These are phyloP conservation scores for Ophiodon elongatus DNA, from an alignment of 2,113 vertebrate species.

Conservation along the genomic window DNA sequence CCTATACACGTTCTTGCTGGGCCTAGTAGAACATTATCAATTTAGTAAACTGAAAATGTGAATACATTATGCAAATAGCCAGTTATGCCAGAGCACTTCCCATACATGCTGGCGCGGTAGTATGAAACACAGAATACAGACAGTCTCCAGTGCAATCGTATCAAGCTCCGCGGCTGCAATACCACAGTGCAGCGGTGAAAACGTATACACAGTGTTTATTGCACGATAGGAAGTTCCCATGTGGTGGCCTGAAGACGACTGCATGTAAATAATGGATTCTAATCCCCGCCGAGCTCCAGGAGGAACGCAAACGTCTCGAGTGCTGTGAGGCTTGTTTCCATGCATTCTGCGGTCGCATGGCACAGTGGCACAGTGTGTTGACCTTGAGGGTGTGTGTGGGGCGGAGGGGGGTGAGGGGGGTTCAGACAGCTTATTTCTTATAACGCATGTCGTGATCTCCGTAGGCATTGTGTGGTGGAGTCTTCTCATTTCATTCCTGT, in stretches of 20 bases:
- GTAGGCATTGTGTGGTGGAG: slow-evolving; percentile 23
- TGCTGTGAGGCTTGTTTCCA: slow-evolving; percentile 50
- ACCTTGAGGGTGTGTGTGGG: too few relatives aligned
- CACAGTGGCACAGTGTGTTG: slow-evolving; percentile 38
- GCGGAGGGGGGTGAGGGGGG: too few relatives aligned
- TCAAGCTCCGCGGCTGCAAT: slow-evolving; percentile 17
- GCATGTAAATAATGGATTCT: slow-evolving; percentile 68
- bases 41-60: slow-evolving; percentile 25
- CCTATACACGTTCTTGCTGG: not conserved
- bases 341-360: slow-evolving; percentile 57
- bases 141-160: slow-evolving; percentile 31
- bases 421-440: slow-evolving; percentile 42
- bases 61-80: slow-evolving; percentile 40
- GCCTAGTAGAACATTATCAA: slow-evolving; percentile 7
- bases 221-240: slow-evolving; percentile 47
- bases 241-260: slow-evolving; percentile 44
- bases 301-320: slow-evolving; percentile 31
- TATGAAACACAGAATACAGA: slow-evolving; percentile 27
- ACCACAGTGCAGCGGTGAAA: slow-evolving; percentile 1
- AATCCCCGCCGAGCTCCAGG: slow-evolving; percentile 24
- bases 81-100: slow-evolving; percentile 13
- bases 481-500: slow-evolving; percentile 16
- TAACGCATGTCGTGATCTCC: slow-evolving; percentile 60
- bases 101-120: not conserved
- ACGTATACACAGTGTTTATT: slow-evolving; percentile 54